These are phyloP conservation scores for Parauchenoglanis ngamensis DNA, from an alignment of 2,797 vertebrate species.

Conservation along the genomic window DNA sequence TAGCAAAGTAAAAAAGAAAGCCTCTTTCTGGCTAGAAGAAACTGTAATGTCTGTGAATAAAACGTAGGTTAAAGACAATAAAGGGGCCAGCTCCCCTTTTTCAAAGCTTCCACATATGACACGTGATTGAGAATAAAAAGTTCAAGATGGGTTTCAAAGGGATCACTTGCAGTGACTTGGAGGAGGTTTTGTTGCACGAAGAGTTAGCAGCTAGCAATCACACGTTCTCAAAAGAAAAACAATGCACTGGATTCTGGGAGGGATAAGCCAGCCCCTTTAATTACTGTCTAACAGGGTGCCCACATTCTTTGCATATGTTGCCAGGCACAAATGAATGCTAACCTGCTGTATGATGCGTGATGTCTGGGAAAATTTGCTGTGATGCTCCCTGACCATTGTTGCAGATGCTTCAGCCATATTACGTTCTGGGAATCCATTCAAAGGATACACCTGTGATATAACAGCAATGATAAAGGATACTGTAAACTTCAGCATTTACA, in stretches of 20 bases:
- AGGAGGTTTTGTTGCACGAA: too few species aligned
- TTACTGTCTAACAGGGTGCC: neutral
- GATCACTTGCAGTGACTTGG: too few species aligned
- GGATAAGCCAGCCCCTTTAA: neutral
- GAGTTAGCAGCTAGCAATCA: too few species aligned
- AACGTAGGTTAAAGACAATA: neutral
- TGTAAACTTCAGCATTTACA: neutral
- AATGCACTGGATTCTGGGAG: too few species aligned
- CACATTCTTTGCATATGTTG: neutral
- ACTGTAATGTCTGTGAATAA: neutral
- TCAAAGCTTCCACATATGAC: too few species aligned
- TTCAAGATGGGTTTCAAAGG: too few species aligned
- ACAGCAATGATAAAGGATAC: neutral
- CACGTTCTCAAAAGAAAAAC: too few species aligned
- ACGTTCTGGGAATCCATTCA: constrained; percentile 67
- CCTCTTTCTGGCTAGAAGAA: neutral
- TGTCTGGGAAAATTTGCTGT: constrained; percentile 58
- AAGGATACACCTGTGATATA: constrained; percentile 68
- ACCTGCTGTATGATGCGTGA: constrained; percentile 78
- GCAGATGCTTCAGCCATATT: constrained; percentile 68
- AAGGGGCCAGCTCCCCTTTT: too few species aligned
- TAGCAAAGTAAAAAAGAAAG: neutral
- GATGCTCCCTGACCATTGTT: constrained; percentile 69
- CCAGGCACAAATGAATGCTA: neutral
- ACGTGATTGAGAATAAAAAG: too few species aligned